phyloP scores from a whole-genome alignment of 1,140 invertebrate genomes.

The Mactra quadrangularis region DNA sequence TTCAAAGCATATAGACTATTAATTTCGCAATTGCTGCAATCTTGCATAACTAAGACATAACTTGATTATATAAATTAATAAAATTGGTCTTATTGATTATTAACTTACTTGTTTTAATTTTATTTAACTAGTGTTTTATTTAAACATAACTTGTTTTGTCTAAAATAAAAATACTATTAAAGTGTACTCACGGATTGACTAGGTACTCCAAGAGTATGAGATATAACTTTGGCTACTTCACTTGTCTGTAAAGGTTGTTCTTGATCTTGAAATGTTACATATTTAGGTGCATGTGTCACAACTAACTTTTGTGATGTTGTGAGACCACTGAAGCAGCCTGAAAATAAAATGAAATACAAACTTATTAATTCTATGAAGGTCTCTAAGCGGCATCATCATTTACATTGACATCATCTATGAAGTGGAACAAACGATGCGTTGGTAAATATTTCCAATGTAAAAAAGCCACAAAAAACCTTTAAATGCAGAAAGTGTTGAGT shows the following conservation, averaged over 20 bases:
- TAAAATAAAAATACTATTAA: no score
- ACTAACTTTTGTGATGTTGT: conserved; percentile 69
- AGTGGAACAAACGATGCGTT: background rate
- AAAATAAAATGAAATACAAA: conserved; percentile 32
- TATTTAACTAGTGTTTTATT: no score
- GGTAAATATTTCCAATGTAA: background rate
- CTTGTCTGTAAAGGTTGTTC: conserved; percentile 69
- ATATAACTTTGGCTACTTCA: conserved; percentile 77
- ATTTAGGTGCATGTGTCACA: conserved; percentile 78
- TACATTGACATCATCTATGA: background rate
- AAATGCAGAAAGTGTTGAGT: background rate
- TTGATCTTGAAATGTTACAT: conserved; percentile 77
- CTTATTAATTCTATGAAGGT: background rate
- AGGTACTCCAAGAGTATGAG: conserved; percentile 74
- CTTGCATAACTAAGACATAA: no score
- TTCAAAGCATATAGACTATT: no score
- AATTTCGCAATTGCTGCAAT: no score
- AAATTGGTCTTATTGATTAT: no score
- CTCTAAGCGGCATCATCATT: background rate
- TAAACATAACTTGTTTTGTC: no score
- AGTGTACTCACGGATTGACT: conserved; percentile 63
- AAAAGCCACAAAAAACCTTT: background rate
- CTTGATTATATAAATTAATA: no score
- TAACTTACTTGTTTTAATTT: no score
- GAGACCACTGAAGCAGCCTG: conserved; percentile 19